These are phyloP conservation scores for Cirrhinus molitorella DNA, from an alignment of 2,797 vertebrate genomes.

Conservation along the genomic window DNA sequence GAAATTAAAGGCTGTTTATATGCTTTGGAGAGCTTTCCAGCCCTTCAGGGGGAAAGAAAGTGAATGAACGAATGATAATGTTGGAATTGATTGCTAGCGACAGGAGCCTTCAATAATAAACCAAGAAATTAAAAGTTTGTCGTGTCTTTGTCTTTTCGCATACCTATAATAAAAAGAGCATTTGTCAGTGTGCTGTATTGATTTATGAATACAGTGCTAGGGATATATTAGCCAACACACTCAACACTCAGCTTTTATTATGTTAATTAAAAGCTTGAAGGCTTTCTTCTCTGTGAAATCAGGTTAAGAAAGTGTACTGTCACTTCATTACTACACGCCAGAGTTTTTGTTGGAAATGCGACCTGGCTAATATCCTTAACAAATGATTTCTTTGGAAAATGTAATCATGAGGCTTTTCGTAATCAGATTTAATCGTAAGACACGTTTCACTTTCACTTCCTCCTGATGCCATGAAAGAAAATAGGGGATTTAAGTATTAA, in stretches of 20 bases:
- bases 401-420: conserved; percentile 18
- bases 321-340: neutral
- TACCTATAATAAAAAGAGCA: conserved; percentile 2
- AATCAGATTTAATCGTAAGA: neutral
- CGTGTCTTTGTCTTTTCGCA: conserved; percentile 39
- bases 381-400: conserved; percentile 34
- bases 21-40: conserved; percentile 64
- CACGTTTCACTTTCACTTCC: conserved; percentile 2
- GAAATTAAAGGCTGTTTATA: conserved; percentile 63
- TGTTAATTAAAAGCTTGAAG: neutral
- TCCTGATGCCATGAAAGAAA: neutral
- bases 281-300: neutral
- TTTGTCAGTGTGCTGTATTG: conserved; percentile 2
- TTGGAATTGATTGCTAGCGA: conserved; percentile 73
- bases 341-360: neutral
- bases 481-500: neutral
- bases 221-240: conserved; percentile 24
- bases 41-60: conserved; percentile 56
- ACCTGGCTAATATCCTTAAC: conserved; percentile 32
- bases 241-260: neutral
- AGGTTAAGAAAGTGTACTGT: neutral
- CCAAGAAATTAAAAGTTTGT: conserved; percentile 63
- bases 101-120: conserved; percentile 68
- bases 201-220: neutral
- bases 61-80: conserved; percentile 68